Percentiles rank a stretch among this genome's conserved stretches.
Conservation (phyloP, 2,797 vertebrate genomes). For the Limosa lapponica region DNA sequence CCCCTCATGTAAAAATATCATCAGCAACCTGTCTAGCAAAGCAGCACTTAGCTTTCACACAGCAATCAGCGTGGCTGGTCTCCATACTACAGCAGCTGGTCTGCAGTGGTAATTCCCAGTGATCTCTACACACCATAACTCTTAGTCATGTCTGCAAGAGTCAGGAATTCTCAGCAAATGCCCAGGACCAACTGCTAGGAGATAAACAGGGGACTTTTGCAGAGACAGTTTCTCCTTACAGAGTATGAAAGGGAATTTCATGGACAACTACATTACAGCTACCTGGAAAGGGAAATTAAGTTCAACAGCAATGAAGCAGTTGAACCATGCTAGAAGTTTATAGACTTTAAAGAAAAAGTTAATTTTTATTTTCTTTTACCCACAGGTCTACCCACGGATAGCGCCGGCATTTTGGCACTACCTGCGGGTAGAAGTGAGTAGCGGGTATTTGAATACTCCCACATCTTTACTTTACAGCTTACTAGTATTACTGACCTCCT, state of each 20-base stretch:
- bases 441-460: constrained; percentile 70
- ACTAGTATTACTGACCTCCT: constrained; percentile 33
- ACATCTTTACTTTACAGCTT: constrained; percentile 54
- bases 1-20: neutral
- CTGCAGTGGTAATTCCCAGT: neutral
- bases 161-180: neutral
- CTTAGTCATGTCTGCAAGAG: neutral
- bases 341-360: constrained; percentile 70
- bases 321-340: constrained; percentile 6
- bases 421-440: constrained; percentile 83
- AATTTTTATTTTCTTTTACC: constrained; percentile 78
- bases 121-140: neutral
- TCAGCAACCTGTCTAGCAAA: neutral
- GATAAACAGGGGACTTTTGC: neutral
- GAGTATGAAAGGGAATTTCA: neutral
- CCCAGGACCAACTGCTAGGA: neutral
- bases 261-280: neutral
- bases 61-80: neutral
- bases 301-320: neutral
- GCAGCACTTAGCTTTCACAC: neutral
- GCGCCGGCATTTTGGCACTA: constrained; percentile 82
- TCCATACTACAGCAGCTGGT: neutral
- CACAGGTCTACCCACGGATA: constrained; percentile 81
- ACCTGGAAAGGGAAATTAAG: neutral
- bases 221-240: neutral